phyloP scores from a whole-genome alignment of 2,888 invertebrate genomes.

The Megalurothrips usitatus region DNA sequence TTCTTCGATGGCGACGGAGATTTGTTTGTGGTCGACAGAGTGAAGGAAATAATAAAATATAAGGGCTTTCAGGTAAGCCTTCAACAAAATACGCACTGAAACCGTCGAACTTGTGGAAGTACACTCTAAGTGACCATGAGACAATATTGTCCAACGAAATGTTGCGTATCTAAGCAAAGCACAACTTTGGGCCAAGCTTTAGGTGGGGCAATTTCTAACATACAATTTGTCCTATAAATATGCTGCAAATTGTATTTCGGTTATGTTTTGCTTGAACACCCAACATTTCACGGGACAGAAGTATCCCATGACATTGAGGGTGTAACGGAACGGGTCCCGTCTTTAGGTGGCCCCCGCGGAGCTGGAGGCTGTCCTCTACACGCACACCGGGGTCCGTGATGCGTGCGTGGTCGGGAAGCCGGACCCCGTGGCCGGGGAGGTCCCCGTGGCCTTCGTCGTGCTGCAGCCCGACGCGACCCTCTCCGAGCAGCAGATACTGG shows the following conservation, averaged over 20 bases:
- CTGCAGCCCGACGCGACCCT: slow-evolving; percentile 53
- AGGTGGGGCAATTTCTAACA: slow-evolving; percentile 29
- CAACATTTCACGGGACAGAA: too few species aligned
- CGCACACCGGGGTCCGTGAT: slow-evolving; percentile 69
- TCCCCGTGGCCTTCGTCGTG: slow-evolving; percentile 71
- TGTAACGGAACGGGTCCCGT: background rate
- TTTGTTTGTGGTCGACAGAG: slow-evolving; percentile 50
- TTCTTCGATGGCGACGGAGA: slow-evolving; percentile 59
- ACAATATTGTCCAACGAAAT: too few species aligned
- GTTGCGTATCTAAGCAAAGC: too few species aligned
- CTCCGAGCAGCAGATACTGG: slow-evolving; percentile 55
- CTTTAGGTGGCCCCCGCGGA: slow-evolving; percentile 79
- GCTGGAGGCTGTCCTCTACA: slow-evolving; percentile 67
- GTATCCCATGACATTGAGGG: too few species aligned
- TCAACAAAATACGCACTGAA: background rate
- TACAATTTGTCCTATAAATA: background rate
- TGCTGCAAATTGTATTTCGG: background rate
- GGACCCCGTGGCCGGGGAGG: slow-evolving; percentile 64
- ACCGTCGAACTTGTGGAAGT: too few species aligned
- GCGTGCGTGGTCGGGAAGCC: slow-evolving; percentile 70
- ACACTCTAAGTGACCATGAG: too few species aligned
- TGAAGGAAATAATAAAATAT: slow-evolving; percentile 53
- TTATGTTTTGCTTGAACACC: too few species aligned
- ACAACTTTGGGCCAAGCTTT: too few species aligned
- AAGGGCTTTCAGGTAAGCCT: slow-evolving; percentile 51